Evolutionary conservation across 2,888 invertebrate genomes (phyloP), one percentile per base, ranked within the genome.

Genomic region (Callimorpha dominula): DNA sequence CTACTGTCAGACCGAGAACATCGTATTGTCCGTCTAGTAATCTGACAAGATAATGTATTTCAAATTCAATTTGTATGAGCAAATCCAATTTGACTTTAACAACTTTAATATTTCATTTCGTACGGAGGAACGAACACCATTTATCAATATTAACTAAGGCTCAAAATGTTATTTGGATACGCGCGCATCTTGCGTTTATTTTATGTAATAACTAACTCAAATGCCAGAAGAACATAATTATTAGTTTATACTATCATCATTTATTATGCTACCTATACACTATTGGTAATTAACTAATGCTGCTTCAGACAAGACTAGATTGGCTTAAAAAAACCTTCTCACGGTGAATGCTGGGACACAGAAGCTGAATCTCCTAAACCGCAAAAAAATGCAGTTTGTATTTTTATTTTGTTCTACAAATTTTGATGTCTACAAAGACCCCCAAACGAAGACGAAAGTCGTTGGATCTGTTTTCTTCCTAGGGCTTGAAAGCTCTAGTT

Each of bases 61-160:
- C 69, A 76, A 65, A 73, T 70, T 60, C 52, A 69, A 72, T 60
- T 68, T 65, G 68, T 46, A 43, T 57, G 66, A 72, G 74, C 65
- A 71, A 77, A 81, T 76, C 64, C 75, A 75, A 74, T 78, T 82
- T 73, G 60, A 69, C 69, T 83, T 62, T 64, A 76, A 73, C 74
- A 72, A 77, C 57, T 76, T 73, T 74, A 73, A 74, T 76, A 76
- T 77, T 78, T 76, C 62, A 79, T 83, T 75, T 66, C 67, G 17
- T 72, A 60, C n/a, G 60, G 70, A 12, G 54, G 42, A 64, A 73
- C 40, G 60, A 67, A 70, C 49, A 68, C 70, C 71, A 72, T 78
- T 77, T 75, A 81, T 76, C 72, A 78, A 73, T 71, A 75, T 78
- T 74, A 77, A 73, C 68, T 76, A 40, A 17, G 50, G 15, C 50